Percentiles rank a stretch among this genome's conserved stretches.
Evolutionary conservation across 2,797 vertebrate genomes (phyloP).

Genomic region (Florisuga fusca): DNA sequence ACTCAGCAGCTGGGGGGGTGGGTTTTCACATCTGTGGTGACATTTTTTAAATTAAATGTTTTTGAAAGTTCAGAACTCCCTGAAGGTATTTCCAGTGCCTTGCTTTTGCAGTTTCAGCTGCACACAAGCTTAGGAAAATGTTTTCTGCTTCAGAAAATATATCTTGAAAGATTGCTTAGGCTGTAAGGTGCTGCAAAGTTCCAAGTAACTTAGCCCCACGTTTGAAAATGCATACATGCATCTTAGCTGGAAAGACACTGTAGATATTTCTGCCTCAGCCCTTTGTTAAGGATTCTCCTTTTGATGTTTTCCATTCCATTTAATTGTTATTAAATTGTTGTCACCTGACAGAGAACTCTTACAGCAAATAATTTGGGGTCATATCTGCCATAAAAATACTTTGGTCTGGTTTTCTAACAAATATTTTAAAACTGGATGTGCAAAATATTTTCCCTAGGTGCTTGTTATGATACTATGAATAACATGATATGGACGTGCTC

Average conservation of each 20-base stretch:
- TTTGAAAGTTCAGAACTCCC: neutral
- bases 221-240: neutral
- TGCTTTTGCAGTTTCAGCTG: neutral
- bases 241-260: neutral
- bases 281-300: neutral
- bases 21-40: neutral
- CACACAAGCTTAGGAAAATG: neutral
- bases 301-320: neutral
- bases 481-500: constrained; percentile 99
- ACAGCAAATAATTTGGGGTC: neutral
- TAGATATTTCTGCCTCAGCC: neutral
- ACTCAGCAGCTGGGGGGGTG: neutral
- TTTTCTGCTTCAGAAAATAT: neutral
- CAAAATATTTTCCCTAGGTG: constrained; percentile 79
- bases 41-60: neutral
- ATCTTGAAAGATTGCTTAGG: neutral
- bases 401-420: neutral
- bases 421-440: neutral
- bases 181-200: neutral
- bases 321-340: neutral
- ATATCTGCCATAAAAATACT: neutral
- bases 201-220: neutral
- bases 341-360: neutral
- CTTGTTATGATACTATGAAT: constrained; percentile 96
- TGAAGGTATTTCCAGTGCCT: neutral